These are phyloP conservation scores for Lampris megalopsis DNA, from an alignment of 2,113 vertebrate species.

Conservation along the genomic window DNA sequence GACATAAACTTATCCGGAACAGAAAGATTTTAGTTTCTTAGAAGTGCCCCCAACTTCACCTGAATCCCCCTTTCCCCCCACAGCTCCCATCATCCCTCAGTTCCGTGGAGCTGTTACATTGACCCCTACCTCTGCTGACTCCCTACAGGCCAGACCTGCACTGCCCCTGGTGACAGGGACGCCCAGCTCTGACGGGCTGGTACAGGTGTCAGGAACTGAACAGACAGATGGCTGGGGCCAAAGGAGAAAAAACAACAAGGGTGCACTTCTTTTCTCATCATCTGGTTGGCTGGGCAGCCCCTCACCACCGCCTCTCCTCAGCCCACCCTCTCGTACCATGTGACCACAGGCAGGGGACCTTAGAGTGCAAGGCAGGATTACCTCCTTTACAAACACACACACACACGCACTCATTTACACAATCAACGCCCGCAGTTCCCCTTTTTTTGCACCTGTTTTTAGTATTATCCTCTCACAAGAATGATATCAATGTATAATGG, in stretches of 20 bases:
- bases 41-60: conserved; percentile 70
- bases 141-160: conserved; percentile 55
- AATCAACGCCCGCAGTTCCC: background rate
- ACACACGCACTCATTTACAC: conserved; percentile 9
- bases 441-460: background rate
- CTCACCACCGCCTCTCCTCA: background rate
- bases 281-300: conserved; percentile 76
- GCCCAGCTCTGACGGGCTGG: conserved; percentile 71
- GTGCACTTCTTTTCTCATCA: conserved; percentile 75
- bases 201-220: conserved; percentile 81
- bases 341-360: conserved; percentile 60
- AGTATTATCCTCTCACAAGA: background rate
- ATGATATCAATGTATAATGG: background rate
- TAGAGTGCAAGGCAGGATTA: conserved; percentile 48
- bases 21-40: conserved; percentile 22
- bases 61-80: conserved; percentile 8
- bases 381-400: conserved; percentile 24
- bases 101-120: conserved; percentile 49
- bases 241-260: conserved; percentile 78
- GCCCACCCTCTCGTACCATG: conserved; percentile 44
- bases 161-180: conserved; percentile 64
- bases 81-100: conserved; percentile 23
- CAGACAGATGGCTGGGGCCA: conserved; percentile 81
- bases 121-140: conserved; percentile 9
- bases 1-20: background rate